A percentile compares a stretch with the other conserved stretches of the same genome.
Evolutionary conservation across 2,888 invertebrate genomes (phyloP).

Genomic region (Drosophila meridionalis): DNA sequence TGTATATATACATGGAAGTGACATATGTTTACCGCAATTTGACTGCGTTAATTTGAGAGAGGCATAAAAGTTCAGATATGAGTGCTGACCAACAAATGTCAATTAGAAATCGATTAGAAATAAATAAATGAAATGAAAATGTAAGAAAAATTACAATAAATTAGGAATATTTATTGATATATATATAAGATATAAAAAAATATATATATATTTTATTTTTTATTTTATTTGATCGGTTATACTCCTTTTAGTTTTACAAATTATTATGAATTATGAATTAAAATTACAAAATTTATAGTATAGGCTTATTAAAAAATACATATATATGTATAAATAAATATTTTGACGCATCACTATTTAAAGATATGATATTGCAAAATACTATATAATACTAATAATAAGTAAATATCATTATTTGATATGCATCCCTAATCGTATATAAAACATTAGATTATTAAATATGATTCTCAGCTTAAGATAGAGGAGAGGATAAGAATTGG

Average conservation of each 20-base stretch:
- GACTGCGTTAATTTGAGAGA: background rate
- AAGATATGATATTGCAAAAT: too few species aligned
- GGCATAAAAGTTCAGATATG: background rate
- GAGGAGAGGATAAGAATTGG: too few species aligned
- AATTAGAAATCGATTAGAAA: slow-evolving; percentile 2
- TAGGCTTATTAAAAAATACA: too few species aligned
- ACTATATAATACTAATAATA: background rate
- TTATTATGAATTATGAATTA: too few species aligned
- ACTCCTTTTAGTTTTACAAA: too few species aligned
- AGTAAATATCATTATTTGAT: background rate
- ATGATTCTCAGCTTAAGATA: background rate
- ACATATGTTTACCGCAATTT: slow-evolving; percentile 28
- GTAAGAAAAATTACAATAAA: background rate
- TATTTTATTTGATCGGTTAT: too few species aligned
- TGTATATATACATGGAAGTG: background rate
- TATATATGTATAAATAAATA: background rate
- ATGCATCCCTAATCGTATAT: background rate
- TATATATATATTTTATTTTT: too few species aligned
- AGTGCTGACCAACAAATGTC: background rate
- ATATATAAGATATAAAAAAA: too few species aligned
- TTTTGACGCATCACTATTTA: too few species aligned
- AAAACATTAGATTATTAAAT: background rate
- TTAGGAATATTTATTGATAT: too few species aligned
- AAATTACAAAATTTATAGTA: too few species aligned
- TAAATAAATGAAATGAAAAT: background rate